A percentile compares a stretch with the other conserved stretches of the same genome.
Conservation (phyloP, 1,140 invertebrate species). For the Neocloeon triangulifer region DNA sequence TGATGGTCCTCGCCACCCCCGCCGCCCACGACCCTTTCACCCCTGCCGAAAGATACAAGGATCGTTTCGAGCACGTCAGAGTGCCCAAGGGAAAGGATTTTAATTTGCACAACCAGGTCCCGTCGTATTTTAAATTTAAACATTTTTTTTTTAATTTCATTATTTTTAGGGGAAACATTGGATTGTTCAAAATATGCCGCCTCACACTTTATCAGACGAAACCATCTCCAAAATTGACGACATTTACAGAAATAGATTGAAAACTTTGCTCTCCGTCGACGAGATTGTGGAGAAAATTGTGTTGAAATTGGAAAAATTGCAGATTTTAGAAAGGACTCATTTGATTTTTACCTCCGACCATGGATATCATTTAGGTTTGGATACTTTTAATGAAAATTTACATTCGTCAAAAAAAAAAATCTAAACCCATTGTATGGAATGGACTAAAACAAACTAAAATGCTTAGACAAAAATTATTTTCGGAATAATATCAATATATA, state of each 20-base stretch:
- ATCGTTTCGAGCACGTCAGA: constrained; percentile 29
- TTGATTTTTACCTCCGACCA: constrained; percentile 72
- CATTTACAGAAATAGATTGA: constrained; percentile 43
- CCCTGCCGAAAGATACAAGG: constrained; percentile 43
- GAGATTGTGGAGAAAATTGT: constrained; percentile 51
- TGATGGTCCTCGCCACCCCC: constrained; percentile 65
- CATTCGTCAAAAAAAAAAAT: too few relatives aligned
- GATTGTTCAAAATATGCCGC: constrained; percentile 43
- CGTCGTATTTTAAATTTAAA: too few relatives aligned
- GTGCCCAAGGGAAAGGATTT: constrained; percentile 49
- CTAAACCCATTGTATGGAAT: too few relatives aligned
- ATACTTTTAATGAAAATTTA: too few relatives aligned
- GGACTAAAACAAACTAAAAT: too few relatives aligned
- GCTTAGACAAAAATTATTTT: too few relatives aligned
- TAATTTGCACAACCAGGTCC: constrained; percentile 24
- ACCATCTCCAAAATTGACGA: constrained; percentile 34
- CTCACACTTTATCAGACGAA: constrained; percentile 27
- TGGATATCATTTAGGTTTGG: constrained; percentile 63
- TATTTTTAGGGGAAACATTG: constrained; percentile 50
- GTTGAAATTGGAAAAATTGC: constrained; percentile 22
- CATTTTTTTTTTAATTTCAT: constrained; percentile 6
- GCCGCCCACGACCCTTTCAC: constrained; percentile 67
- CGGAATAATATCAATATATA: too few relatives aligned
- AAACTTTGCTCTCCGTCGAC: constrained; percentile 64
- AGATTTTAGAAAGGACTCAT: constrained; percentile 46